Base-by-base conservation (phyloP, 2,113 vertebrate species). In the Carassius carassius region DNA sequence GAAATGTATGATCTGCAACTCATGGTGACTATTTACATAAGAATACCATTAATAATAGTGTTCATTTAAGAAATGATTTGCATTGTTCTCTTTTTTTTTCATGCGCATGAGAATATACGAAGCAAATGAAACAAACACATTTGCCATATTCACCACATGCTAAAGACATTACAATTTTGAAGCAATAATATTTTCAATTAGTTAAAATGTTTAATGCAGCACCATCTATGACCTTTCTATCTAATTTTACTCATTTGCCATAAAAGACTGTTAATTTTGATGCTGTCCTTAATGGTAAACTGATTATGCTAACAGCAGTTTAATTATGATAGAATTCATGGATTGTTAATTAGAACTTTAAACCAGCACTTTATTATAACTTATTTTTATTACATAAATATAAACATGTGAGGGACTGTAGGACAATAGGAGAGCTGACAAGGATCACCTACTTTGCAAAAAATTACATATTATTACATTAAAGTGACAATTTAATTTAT, bases 1-100 rank as follows among this genome's bases (percentile, higher is more conserved):
- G 62, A 67, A 87, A 70, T n/a, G 82, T 63, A 37, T 78, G 49
- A 74, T 47, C 19, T 62, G 72, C 35, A 72, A 56, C 23, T 75
- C 51, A 12, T 21, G 29, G n/a, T 58, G 23, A 13, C 2, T 35
- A 14, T 5, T 49, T 17, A 25, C 14, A 5, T 14, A 7, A 25
- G n/a, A 29, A 49, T 11, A 75, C n/a, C 23, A 25, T 75, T 8
- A 32, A 32, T 17, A 17, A 32, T 17, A 44, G 5, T 17, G 9
- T 72, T 72, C 17, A 70, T 41, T 70, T 37, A 54, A 54, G 1
- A 1, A 62, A 62, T 62, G 0, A 41, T 12, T 70, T n/a, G 35
- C 8, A 41, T 37, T 21, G 35, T 70, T 70, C 67, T n/a, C 1
- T 19, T 70, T 37, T 21, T 37, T 70, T 19, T 6, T 70, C 16